Conservation (phyloP, 2,113 vertebrate species). For the Zosterops japonicus region DNA sequence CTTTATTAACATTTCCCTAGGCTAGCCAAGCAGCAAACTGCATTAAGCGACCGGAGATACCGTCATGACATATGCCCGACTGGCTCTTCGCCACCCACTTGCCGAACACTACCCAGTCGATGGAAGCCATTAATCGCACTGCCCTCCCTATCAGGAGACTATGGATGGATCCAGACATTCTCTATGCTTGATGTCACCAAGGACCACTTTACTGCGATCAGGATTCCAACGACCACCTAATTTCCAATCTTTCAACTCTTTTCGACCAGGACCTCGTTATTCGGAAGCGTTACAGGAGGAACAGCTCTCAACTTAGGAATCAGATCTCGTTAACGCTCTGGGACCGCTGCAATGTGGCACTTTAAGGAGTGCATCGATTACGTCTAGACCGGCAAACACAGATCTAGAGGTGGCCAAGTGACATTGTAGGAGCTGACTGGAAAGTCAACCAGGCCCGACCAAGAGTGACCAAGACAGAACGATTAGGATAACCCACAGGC, state of each 20-base stretch:
- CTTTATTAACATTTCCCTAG: constrained; percentile 86
- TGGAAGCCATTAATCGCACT: constrained; percentile 87
- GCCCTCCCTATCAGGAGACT: constrained; percentile 86
- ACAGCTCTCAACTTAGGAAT: constrained; percentile 86
- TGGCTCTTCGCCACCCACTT: constrained; percentile 89
- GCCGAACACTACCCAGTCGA: constrained; percentile 84
- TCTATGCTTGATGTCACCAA: constrained; percentile 92
- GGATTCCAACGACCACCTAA: constrained; percentile 88
- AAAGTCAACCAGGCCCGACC: constrained; percentile 95
- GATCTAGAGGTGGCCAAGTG: constrained; percentile 96
- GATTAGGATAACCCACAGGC: constrained; percentile 91
- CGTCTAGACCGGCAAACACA: constrained; percentile 89
- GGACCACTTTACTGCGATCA: constrained; percentile 86
- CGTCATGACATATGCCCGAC: constrained; percentile 88
- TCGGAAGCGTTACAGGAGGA: constrained; percentile 85
- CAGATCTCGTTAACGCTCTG: constrained; percentile 85
- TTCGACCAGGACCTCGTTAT: constrained; percentile 83
- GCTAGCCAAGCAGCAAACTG: constrained; percentile 86
- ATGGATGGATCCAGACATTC: constrained; percentile 91
- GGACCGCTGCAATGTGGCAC: constrained; percentile 84
- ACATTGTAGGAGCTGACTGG: constrained; percentile 91
- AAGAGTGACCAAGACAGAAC: constrained; percentile 99
- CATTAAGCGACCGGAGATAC: constrained; percentile 84
- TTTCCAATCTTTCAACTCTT: constrained; percentile 82
- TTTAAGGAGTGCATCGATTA: constrained; percentile 84